phyloP scores from a whole-genome alignment of 2,888 invertebrate genomes.

The Eupithecia abbreviata region DNA sequence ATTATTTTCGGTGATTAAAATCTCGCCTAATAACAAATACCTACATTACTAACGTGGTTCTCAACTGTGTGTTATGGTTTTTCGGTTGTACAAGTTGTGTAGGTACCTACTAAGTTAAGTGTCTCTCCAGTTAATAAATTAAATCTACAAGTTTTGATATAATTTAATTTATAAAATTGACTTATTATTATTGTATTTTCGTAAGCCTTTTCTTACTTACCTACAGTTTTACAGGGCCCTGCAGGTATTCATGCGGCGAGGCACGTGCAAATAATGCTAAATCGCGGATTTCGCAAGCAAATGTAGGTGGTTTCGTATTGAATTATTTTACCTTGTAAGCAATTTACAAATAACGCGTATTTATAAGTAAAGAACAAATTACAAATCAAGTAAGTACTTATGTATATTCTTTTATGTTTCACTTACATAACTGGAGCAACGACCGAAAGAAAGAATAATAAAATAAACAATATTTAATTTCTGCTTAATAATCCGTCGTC shows the following conservation, averaged over 20 bases:
- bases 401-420: background rate
- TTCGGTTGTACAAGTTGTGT: background rate
- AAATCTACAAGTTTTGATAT: background rate
- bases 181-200: background rate
- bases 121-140: too few relatives aligned
- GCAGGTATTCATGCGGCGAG: slow-evolving; percentile 6
- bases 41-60: background rate
- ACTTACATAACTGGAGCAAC: slow-evolving; percentile 22
- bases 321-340: slow-evolving; percentile 28
- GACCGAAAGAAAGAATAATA: slow-evolving; percentile 16
- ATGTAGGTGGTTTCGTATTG: slow-evolving; percentile 35
- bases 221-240: slow-evolving; percentile 3
- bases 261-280: slow-evolving; percentile 36
- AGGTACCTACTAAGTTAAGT: background rate
- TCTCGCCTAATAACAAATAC: background rate
- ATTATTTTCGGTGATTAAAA: background rate
- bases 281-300: slow-evolving; percentile 29
- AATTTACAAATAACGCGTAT: slow-evolving; percentile 19
- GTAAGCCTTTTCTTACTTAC: background rate
- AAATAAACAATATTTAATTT: background rate
- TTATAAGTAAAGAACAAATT: slow-evolving; percentile 5
- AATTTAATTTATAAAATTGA: background rate
- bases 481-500: background rate
- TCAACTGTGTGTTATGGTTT: background rate
- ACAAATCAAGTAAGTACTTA: background rate